Conservation (phyloP, 2,113 vertebrate species). For the Indri indri region DNA sequence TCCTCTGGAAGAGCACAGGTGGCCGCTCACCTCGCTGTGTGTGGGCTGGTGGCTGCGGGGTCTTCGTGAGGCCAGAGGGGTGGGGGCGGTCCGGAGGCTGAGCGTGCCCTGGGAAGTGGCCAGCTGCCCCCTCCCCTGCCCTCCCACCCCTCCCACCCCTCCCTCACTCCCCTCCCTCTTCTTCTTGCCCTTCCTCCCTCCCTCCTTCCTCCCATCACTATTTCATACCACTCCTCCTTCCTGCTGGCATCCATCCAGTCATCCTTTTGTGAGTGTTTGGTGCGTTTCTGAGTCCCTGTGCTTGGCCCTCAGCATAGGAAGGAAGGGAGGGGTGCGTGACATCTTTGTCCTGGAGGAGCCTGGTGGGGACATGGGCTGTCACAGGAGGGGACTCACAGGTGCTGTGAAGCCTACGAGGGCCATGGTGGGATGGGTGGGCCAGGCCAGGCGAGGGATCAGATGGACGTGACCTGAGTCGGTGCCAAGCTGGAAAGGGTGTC, state of each 20-base stretch:
- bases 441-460: not conserved
- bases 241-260: not conserved
- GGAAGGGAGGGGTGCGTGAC: not conserved
- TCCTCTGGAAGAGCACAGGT: not conserved
- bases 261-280: not conserved
- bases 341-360: not conserved
- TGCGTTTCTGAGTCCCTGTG: not conserved
- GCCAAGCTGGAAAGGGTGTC: not conserved
- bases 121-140: rapidly evolving
- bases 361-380: not conserved
- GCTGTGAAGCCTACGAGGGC: not conserved
- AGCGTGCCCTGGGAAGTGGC: not conserved
- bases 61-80: not conserved
- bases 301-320: not conserved
- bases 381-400: not conserved
- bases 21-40: too few relatives aligned
- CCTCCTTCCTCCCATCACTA: not conserved
- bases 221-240: too few relatives aligned
- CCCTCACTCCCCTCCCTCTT: not conserved
- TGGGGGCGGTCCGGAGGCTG: rapidly evolving
- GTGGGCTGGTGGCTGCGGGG: not conserved
- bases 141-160: not conserved
- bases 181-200: not conserved
- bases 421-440: not conserved
- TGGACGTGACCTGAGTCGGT: too few relatives aligned